Conservation (phyloP, 2,113 vertebrate genomes). For the Electrona antarctica region DNA sequence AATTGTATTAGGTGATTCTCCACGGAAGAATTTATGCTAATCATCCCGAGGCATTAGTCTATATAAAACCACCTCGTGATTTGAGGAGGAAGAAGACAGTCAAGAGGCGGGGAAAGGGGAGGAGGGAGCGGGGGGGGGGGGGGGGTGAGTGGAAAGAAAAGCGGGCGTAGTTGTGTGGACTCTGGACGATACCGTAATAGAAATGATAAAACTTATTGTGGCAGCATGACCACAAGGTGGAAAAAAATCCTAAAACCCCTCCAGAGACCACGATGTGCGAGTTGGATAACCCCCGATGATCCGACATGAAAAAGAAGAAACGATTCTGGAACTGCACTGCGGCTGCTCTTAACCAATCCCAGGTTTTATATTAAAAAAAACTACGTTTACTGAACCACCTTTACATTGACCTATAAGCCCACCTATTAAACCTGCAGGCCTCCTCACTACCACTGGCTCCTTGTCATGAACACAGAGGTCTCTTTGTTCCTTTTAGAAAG, state of each 20-base stretch:
- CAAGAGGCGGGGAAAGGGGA: constrained; percentile 6
- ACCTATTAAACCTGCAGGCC: constrained; percentile 54
- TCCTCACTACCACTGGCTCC: constrained; percentile 18
- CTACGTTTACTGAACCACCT: constrained; percentile 40
- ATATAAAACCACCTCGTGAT: constrained; percentile 45
- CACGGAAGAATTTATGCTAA: constrained; percentile 61
- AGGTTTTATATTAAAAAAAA: constrained; percentile 19
- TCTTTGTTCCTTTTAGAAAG: constrained; percentile 68
- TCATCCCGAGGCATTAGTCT: constrained; percentile 44
- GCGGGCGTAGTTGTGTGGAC: constrained; percentile 6
- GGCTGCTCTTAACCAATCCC: constrained; percentile 9
- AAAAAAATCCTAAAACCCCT: constrained; percentile 21
- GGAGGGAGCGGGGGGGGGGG: constrained; percentile 19
- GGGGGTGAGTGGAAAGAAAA: constrained; percentile 10
- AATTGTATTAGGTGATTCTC: constrained; percentile 59
- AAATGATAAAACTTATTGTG: constrained; percentile 33
- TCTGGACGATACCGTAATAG: constrained; percentile 22
- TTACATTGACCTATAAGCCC: constrained; percentile 44
- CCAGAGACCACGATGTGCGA: constrained; percentile 12
- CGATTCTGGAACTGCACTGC: constrained; percentile 27
- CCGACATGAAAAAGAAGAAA: constrained; percentile 32
- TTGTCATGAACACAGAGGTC: constrained; percentile 67
- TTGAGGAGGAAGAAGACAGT: neutral
- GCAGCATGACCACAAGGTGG: neutral
- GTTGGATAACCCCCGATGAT: constrained; percentile 42